A percentile compares a stretch with the other conserved stretches of the same genome.
Conservation (phyloP, 2,113 vertebrate species). For the Muntiacus reevesi region DNA sequence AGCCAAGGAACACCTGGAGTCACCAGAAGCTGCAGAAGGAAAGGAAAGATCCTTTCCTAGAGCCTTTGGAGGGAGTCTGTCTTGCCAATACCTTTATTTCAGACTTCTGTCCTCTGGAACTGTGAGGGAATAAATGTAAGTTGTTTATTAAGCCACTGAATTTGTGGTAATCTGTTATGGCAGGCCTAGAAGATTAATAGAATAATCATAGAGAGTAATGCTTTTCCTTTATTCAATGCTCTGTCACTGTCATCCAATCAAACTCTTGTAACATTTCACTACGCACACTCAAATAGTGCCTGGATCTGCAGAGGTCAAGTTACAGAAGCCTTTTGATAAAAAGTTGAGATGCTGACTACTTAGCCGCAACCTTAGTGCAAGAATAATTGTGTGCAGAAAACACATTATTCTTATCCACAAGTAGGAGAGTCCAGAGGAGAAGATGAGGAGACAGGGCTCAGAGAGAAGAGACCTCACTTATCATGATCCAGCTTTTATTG, state of each 20-base stretch:
- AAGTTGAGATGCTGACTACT: background rate
- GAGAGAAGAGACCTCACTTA: background rate
- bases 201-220: background rate
- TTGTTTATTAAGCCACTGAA: background rate
- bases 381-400: background rate
- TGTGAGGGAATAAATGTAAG: background rate
- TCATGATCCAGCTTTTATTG: background rate
- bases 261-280: background rate
- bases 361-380: background rate
- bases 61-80: background rate
- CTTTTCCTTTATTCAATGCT: background rate
- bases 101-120: background rate
- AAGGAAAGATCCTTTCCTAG: background rate
- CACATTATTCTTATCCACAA: background rate
- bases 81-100: background rate
- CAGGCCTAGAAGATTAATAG: background rate
- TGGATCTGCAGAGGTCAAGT: background rate
- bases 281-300: background rate
- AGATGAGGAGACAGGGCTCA: background rate
- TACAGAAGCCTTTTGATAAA: background rate
- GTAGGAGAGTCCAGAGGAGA: background rate
- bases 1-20: background rate
- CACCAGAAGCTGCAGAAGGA: background rate
- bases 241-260: background rate
- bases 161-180: background rate